Evolutionary conservation across 2,113 vertebrate genomes (phyloP).

Genomic region (Pterocles gutturalis): DNA sequence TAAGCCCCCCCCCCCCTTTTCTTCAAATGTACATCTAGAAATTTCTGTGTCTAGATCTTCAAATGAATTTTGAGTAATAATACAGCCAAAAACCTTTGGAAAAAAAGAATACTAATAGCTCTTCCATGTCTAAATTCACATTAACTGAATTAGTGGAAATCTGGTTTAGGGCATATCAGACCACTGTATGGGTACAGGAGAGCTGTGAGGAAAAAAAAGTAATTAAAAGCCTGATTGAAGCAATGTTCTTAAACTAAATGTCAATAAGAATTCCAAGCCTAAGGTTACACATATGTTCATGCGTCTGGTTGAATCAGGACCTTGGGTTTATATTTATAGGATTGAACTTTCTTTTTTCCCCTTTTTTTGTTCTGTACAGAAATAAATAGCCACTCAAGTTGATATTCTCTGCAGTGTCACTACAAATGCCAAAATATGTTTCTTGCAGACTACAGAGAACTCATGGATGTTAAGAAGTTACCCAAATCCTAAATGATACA

Average conservation of each 20-base stretch:
- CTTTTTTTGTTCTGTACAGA: neutral
- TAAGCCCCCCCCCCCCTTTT: neutral
- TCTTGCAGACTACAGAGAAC: neutral
- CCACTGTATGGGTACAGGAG: neutral
- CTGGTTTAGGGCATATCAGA: neutral
- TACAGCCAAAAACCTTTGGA: neutral
- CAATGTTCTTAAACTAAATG: neutral
- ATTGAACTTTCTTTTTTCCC: neutral
- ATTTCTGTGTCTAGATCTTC: neutral
- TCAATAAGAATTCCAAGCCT: constrained; percentile 3
- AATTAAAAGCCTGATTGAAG: constrained; percentile 2
- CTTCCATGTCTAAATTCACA: neutral
- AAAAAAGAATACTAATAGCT: neutral
- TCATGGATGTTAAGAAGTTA: neutral
- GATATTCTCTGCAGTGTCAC: neutral
- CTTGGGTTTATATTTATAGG: neutral
- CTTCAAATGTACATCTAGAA: neutral
- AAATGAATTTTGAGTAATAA: neutral
- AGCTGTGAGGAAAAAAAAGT: neutral
- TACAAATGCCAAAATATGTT: neutral
- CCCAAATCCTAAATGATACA: neutral
- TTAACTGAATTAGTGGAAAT: neutral
- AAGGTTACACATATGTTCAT: neutral
- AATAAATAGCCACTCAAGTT: neutral
- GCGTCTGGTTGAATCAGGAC: neutral